Percentiles rank a stretch among this genome's conserved stretches.
Evolutionary conservation across 2,888 invertebrate species (phyloP).

Genomic region (Copidosoma aretas): DNA sequence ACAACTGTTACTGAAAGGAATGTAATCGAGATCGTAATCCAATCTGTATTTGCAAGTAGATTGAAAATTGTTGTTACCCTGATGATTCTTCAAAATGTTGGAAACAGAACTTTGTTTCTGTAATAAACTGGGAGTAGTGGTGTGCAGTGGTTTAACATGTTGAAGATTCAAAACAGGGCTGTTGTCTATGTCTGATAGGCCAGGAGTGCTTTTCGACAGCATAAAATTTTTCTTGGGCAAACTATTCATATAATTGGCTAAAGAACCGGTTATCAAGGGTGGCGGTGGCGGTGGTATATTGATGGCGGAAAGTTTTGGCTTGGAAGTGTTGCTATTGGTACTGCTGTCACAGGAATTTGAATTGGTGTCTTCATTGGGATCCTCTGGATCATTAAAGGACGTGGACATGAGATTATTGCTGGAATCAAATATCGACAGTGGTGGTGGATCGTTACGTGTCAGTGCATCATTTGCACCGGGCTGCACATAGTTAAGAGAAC

Average conservation of each 20-base stretch:
- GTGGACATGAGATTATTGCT: constrained; percentile 53
- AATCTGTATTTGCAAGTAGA: constrained; percentile 55
- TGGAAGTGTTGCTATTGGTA: constrained; percentile 27
- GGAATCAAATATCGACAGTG: constrained; percentile 47
- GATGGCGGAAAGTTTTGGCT: constrained; percentile 47
- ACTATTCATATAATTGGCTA: constrained; percentile 56
- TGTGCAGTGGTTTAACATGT: constrained; percentile 39
- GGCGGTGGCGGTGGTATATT: constrained; percentile 53
- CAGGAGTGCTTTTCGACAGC: constrained; percentile 52
- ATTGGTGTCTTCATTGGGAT: constrained; percentile 37
- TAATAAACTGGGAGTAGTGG: constrained; percentile 42
- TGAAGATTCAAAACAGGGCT: constrained; percentile 47
- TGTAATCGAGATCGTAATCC: constrained; percentile 58
- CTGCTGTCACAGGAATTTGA: constrained; percentile 41
- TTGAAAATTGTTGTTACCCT: constrained; percentile 49
- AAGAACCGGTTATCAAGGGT: constrained; percentile 53
- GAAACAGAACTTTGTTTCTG: constrained; percentile 56
- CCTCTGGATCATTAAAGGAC: constrained; percentile 50
- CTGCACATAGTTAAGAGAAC: constrained; percentile 8
- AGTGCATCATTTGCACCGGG: constrained; percentile 5
- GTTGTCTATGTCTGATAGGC: constrained; percentile 53
- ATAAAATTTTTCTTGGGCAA: constrained; percentile 56
- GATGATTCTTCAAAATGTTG: constrained; percentile 54
- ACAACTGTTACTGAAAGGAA: constrained; percentile 55
- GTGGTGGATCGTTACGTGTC: constrained; percentile 21